phyloP scores from a whole-genome alignment of 35 echinoderm and acorn worm species.

The Acanthaster planci region DNA sequence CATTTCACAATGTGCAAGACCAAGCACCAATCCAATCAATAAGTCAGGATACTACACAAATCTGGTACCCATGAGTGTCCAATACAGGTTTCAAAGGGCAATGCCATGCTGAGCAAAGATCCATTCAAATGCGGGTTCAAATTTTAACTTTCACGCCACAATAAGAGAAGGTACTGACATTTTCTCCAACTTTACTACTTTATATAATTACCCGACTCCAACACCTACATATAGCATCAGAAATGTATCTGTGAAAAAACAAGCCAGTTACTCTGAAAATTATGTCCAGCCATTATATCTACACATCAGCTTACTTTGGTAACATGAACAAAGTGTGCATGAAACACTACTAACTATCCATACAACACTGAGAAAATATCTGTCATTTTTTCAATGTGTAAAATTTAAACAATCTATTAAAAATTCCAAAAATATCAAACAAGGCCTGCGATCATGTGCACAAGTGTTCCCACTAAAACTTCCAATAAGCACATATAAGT shows the following conservation, averaged over 20 bases:
- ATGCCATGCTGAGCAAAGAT: no score
- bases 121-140: no score
- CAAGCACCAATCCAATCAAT: no score
- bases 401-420: neutral
- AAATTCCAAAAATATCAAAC: neutral
- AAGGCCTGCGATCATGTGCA: slow-evolving; percentile 1
- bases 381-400: slow-evolving; percentile 1
- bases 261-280: neutral
- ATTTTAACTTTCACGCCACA: no score
- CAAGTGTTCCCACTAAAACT: neutral
- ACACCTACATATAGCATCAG: neutral
- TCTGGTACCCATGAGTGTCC: no score
- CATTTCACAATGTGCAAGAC: no score
- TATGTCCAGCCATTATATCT: neutral
- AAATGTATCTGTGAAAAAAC: neutral
- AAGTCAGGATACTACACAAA: no score
- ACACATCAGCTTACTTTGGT: neutral
- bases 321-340: neutral
- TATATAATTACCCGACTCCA: no score
- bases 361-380: slow-evolving; percentile 15
- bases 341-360: neutral
- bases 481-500: neutral
- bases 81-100: no score
- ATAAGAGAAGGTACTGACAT: no score
- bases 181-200: no score